Evolutionary conservation across 2,113 vertebrate genomes (phyloP), one percentile per base, ranked within the genome.

Genomic region (Calidris pugnax): DNA sequence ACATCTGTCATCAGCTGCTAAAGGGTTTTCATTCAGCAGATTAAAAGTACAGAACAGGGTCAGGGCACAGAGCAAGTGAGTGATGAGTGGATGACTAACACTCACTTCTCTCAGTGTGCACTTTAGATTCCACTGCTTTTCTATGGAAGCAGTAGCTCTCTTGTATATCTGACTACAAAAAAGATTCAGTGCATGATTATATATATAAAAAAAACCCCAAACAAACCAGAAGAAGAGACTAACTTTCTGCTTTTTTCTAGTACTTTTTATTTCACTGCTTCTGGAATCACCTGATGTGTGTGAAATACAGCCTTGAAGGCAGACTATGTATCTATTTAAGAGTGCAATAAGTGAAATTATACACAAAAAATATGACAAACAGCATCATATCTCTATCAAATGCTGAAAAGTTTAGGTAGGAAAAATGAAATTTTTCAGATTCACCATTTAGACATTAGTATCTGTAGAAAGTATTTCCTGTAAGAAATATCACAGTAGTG

Each of bases 11-110:
- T 55, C 69, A 9, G 6, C 73, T 75, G 60, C 78, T 89, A 84
- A 84, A 85, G 6, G 33, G 56, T 67, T 95, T 93, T 92, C 76
- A 78, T 83, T 94, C 92, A 96, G 76, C 30, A 57, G 86, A 77
- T 90, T 93, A 80, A 77, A 88, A 81, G 88, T 83, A 71, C 56
- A 84, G 88, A 91, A 84, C 2, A 0, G 24, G 67, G 27, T 87
- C 85, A 83, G 87, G 71, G 91, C 91, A 83, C 73, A 86, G 72
- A 96, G 35, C 67, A 80, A 66, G 50, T 74, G 79, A 96, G 59
- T 92, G 80, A 86, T 77, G 59, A 72, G 55, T 41, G 51, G 50
- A 77, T 74, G 76, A 81, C 33, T 56, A 80, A 60, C 21, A 69
- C 30, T 88, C 47, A 14, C 19, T 90, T 90, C 26, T 94, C 19